Conservation (phyloP, 1,140 invertebrate species). For the Dendroctonus valens region DNA sequence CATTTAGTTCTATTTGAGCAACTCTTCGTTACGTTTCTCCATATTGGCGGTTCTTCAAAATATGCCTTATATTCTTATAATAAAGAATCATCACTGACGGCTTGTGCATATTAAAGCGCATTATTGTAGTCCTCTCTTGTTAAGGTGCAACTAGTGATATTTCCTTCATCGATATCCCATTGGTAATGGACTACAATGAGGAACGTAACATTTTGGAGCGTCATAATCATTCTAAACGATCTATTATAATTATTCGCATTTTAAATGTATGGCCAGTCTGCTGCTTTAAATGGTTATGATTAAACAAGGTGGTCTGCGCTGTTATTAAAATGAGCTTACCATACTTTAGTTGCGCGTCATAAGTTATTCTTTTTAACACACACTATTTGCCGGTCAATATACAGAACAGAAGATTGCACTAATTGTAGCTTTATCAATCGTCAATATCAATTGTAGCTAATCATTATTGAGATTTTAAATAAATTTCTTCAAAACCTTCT, state of each 20-base stretch:
- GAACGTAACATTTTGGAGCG: background rate
- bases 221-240: slow-evolving; percentile 11
- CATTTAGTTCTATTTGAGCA: too few species aligned
- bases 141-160: slow-evolving; percentile 10
- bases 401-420: too few species aligned
- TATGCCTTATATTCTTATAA: too few species aligned
- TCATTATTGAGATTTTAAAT: too few species aligned
- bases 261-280: slow-evolving; percentile 12
- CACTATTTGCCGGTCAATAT: too few species aligned
- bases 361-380: too few species aligned
- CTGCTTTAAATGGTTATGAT: slow-evolving; percentile 3
- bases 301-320: slow-evolving; percentile 3
- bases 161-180: background rate
- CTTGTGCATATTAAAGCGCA: slow-evolving; percentile 10
- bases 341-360: too few species aligned
- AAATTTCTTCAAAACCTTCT: too few species aligned
- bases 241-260: slow-evolving; percentile 6
- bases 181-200: slow-evolving; percentile 19
- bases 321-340: background rate
- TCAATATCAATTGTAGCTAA: too few species aligned
- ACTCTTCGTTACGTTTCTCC: slow-evolving; percentile 6
- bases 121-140: slow-evolving; percentile 6
- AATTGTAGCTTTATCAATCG: too few species aligned
- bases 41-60: too few species aligned
- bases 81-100: background rate